Base-by-base conservation (phyloP, 1,140 invertebrate species). In the Apolygus lucorum region DNA sequence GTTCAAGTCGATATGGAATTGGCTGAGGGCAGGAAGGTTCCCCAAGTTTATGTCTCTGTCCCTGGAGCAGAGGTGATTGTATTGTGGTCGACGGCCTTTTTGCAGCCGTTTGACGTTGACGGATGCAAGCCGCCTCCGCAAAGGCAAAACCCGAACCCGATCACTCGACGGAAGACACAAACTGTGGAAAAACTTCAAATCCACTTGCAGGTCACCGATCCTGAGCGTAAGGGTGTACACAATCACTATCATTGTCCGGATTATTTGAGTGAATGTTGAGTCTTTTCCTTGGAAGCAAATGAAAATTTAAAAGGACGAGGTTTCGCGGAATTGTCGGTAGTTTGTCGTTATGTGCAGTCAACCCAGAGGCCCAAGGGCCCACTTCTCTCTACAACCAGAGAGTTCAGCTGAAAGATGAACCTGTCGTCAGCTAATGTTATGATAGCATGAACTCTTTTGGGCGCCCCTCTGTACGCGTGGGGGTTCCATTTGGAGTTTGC, bases 391-490 rank as follows among this genome's bases (percentile, higher is more conserved):
- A 72, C 72, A 52, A 73, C 74, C 42, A 69, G 52, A 22, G 72
- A 72, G 27, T 67, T 72, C 29, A 71, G 69, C 73, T 75, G 77
- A 75, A 76, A 74, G 73, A 75, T 70, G 68, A 75, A 77, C 75
- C 76, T 76, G 75, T 78, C 76, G 77, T 81, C 78, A 81, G 78
- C 77, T 81, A 73, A 76, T 76, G 69, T 72, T 76, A 76, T 71
- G 67, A 67, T 71, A 54, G 52, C 70, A 69, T 67, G 65, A 65
- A 54, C 69, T 34, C 54, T 68, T 67, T 34, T 34, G 14, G 72
- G 66, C n/a, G 66, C 69, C 63, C n/a, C 67, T 52, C 52, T 28
- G 25, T 26, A 66, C 63, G 29, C 68, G 62, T 59, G 66, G 52
- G 52, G 67, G 49, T 68, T 68, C 67, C 67, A 68, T 52, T 68